Evolutionary conservation across 2,113 vertebrate genomes (phyloP).

Genomic region (Acrocephalus arundinaceus): DNA sequence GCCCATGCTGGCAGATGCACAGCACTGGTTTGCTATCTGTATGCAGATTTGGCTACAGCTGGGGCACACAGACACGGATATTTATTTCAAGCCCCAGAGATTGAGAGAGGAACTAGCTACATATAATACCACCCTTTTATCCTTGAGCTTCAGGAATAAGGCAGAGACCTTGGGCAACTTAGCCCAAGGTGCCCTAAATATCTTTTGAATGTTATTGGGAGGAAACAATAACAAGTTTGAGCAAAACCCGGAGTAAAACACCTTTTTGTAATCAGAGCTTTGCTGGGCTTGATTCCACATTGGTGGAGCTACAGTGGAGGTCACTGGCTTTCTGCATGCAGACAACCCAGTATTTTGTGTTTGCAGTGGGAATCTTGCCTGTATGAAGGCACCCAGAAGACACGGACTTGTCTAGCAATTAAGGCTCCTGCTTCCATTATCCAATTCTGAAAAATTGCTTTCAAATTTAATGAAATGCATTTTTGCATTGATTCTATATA

Average conservation of each 20-base stretch:
- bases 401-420: not conserved
- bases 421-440: not conserved
- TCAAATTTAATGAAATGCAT: not conserved
- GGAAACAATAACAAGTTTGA: not conserved
- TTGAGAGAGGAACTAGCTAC: not conserved
- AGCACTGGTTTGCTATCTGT: not conserved
- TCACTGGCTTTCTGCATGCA: not conserved
- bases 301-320: not conserved
- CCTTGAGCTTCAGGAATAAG: not conserved
- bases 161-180: not conserved
- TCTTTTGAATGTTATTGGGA: not conserved
- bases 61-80: rapidly evolving
- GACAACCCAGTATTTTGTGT: not conserved
- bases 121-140: rapidly evolving
- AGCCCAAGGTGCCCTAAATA: not conserved
- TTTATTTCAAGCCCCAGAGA: not conserved
- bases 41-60: not conserved
- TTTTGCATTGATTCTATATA: not conserved
- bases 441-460: not conserved
- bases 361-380: not conserved
- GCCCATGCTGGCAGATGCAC: not conserved
- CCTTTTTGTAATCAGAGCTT: not conserved
- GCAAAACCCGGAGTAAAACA: not conserved
- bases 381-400: not conserved
- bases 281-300: not conserved